Base-by-base conservation (phyloP, 2,888 invertebrate species). In the Micoletzkya japonica region DNA sequence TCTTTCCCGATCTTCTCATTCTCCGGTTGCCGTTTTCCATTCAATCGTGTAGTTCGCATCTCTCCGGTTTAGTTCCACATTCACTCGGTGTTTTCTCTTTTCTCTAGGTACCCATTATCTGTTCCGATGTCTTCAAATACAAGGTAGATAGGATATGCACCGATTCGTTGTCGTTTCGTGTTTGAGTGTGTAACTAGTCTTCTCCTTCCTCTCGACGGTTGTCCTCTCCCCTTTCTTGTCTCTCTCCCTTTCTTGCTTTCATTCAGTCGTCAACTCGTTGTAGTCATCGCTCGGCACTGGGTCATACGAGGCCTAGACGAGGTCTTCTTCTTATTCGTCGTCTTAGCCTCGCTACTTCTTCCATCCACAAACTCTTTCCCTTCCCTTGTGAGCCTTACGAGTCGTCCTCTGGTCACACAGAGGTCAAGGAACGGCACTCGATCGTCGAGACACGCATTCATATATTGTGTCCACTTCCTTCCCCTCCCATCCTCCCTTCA, bases 131-230 rank as follows among this genome's bases (percentile, higher is more conserved):
- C 30, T 54, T 30, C 17, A 3, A 66, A 66, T 66, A 66, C 64
- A 66, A 30, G 64, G 64, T 66, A 66, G 64, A 28, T 66, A 66
- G 64, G 64, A 37, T 66, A 66, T 54, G 64, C 32, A 50, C 44
- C 63, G 63, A 63, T 63, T 63, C 63, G 63, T 50, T 34, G n/a
- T n/a, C n/a, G n/a, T n/a, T n/a, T n/a, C n/a, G n/a, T n/a, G n/a
- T n/a, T n/a, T n/a, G n/a, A n/a, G n/a, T n/a, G n/a, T n/a, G n/a
- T n/a, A n/a, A n/a, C n/a, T n/a, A n/a, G n/a, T n/a, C n/a, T n/a
- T n/a, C n/a, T n/a, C n/a, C n/a, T n/a, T n/a, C n/a, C n/a, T n/a
- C n/a, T n/a, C n/a, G n/a, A n/a, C n/a, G n/a, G n/a, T n/a, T n/a
- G n/a, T 28, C 39, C 44, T 60, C 26, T 1, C 34, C 34, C 37